Evolutionary conservation across 2,888 invertebrate species (phyloP), one percentile per base, ranked within the genome.

Genomic region (Aromia moschata): DNA sequence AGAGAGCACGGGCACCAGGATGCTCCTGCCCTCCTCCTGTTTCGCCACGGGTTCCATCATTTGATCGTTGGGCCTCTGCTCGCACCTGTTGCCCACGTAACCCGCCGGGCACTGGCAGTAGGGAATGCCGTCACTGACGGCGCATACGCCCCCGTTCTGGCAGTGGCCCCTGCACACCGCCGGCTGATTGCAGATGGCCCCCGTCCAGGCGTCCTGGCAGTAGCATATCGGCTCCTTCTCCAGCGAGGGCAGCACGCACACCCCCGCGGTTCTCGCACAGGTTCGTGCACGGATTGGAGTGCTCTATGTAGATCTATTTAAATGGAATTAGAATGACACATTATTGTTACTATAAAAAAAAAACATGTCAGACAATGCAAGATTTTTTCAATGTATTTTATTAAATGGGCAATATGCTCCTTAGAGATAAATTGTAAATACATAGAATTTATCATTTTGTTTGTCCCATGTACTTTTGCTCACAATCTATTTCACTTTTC

Each of bases 181-280:
- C 4, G 83, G 83, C 51, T 79, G 71, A 12, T 85, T 82, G 73
- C 90, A 90, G 25, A 76, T 78, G 18, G 76, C 72, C 0, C 89
- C 89, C 18, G 81, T 79, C 85, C 86, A 88, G 20, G 84, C 84
- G 7, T 81, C 80, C n/a, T 81, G 75, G 70, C 88, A 88, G 62
- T 79, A 78, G 75, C 88, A 88, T 15, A 78, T 77, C 0, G 86
- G 84, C 55, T 80, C 73, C 1, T 79, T 75, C 49, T 82, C 81
- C 41, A 80, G 82, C 73, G 79, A 76, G 59, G 84, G 82, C 60
- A 86, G 77, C 16, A 83, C 78, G 74, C 92, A 92, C 54, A 86
- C 58, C 0, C 86, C 88, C 44, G 81, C n/a, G 83, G 66, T 88
- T 85, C 62, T 81, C 76, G 69, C 89, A 89, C 58, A 80, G 80